These are phyloP conservation scores for Aurelia aurita complex sp. Pacific DNA, from an alignment of 30 jellyfish, hydroid and myxozoan species.

Conservation along the genomic window DNA sequence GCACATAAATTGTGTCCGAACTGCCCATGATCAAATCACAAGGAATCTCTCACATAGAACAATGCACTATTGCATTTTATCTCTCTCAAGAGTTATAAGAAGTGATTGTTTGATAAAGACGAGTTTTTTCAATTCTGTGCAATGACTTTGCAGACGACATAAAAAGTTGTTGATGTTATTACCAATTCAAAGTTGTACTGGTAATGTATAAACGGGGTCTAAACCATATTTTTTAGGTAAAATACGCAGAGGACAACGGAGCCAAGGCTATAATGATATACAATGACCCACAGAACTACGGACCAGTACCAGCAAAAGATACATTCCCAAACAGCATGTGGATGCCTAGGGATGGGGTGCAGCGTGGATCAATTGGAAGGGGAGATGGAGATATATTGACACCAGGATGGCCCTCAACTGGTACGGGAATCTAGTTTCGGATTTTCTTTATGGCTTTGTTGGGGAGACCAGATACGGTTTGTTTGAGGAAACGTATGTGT, in stretches of 20 bases:
- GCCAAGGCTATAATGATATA: constrained; percentile 83
- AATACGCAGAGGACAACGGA: constrained; percentile 74
- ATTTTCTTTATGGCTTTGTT: background rate
- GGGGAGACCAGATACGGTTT: too few species aligned
- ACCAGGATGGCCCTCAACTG: constrained; percentile 93
- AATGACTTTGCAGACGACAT: too few species aligned
- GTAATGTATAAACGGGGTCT: background rate
- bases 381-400: constrained; percentile 84
- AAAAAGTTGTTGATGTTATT: too few species aligned
- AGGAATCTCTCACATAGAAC: background rate
- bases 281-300: constrained; percentile 87
- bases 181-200: too few species aligned
- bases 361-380: constrained; percentile 77
- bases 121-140: background rate
- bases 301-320: constrained; percentile 68
- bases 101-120: background rate
- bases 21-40: background rate
- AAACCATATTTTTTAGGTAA: constrained; percentile 51
- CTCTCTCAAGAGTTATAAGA: background rate
- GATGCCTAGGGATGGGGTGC: constrained; percentile 93
- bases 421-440: constrained; percentile 21
- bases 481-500: too few species aligned
- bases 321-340: constrained; percentile 82
- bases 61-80: background rate
- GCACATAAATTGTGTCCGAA: too few species aligned